Base-by-base conservation (phyloP, 2,797 vertebrate species). In the Syngnathus acus region DNA sequence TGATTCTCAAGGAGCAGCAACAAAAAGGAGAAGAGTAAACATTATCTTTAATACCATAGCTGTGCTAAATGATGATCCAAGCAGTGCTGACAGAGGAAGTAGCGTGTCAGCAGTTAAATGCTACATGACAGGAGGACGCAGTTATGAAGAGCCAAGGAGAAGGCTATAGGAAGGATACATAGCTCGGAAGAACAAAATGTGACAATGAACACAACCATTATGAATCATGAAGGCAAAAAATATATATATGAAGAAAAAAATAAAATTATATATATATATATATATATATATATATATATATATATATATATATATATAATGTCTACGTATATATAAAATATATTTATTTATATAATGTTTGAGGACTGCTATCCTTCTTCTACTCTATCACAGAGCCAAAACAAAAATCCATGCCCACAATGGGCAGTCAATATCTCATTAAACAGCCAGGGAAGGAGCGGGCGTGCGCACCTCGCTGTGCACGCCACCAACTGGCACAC, bases 371-470 rank as follows among this genome's bases (percentile, higher is more conserved):
- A 70, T 64, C 68, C 48, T 64, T 58, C 57, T 63, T 64, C 53
- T 64, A 11, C 62, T 38, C 78, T 78, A 80, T 79, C 72, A 76
- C 83, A 82, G 69, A 80, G 84, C 86, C 85, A 89, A 92, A 93
- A 89, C 78, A 91, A 89, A 92, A 91, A 91, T 91, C 90, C 85
- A 91, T 90, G 86, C 85, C 87, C 86, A 90, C 89, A 84, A 90
- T 90, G 88, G 86, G 85, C 87, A 89, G 88, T 91, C 90, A 90
- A 92, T 92, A 92, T 91, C 90, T 91, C 89, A 92, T 92, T 92
- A 92, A 89, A 67, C 83, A 90, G 78, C 85, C 76, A 80, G 79
- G 54, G 79, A 84, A 78, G 74, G 82, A 79, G 85, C 77, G 84
- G 80, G 86, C 82, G 85, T 86, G 87, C 86, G 84, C 68, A 76